Percentiles rank a stretch among this genome's conserved stretches.
Conservation (phyloP, 2,888 invertebrate genomes). For the Drosophila austrosaltans region DNA sequence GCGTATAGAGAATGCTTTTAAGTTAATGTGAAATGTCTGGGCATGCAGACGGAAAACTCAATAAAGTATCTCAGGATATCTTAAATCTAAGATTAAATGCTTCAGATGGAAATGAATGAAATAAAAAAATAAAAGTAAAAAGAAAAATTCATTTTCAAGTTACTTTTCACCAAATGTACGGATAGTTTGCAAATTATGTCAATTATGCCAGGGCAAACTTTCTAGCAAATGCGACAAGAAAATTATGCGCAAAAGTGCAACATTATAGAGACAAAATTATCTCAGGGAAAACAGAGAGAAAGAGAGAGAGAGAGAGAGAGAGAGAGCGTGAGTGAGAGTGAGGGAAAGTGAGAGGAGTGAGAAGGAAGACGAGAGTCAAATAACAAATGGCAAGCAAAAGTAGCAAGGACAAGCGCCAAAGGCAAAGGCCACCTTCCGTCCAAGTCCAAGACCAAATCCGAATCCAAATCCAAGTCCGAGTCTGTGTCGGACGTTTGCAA, state of each 20-base stretch:
- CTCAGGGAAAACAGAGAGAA: conserved; percentile 14
- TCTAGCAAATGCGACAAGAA: conserved; percentile 38
- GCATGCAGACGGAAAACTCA: conserved; percentile 42
- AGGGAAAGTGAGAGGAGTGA: no score
- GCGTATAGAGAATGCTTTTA: conserved; percentile 15
- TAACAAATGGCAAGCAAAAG: conserved; percentile 37
- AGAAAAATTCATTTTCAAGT: background rate
- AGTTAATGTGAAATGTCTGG: conserved; percentile 49
- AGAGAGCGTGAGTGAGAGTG: background rate
- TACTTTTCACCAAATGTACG: conserved; percentile 25
- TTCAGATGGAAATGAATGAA: conserved; percentile 2
- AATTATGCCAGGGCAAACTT: conserved; percentile 41
- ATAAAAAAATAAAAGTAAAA: background rate
- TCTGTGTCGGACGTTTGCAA: conserved; percentile 39
- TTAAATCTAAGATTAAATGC: conserved; percentile 24
- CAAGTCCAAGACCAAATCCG: conserved; percentile 12
- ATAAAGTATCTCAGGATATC: conserved; percentile 18
- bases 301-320: background rate
- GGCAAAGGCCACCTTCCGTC: conserved; percentile 18
- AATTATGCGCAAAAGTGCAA: conserved; percentile 44
- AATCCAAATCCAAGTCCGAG: conserved; percentile 20
- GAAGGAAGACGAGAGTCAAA: conserved; percentile 15
- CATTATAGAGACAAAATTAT: conserved; percentile 44
- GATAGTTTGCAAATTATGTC: conserved; percentile 42
- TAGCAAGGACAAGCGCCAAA: conserved; percentile 14